Base-by-base conservation (phyloP, 2,888 invertebrate species). In the Drosophila seclusa region DNA sequence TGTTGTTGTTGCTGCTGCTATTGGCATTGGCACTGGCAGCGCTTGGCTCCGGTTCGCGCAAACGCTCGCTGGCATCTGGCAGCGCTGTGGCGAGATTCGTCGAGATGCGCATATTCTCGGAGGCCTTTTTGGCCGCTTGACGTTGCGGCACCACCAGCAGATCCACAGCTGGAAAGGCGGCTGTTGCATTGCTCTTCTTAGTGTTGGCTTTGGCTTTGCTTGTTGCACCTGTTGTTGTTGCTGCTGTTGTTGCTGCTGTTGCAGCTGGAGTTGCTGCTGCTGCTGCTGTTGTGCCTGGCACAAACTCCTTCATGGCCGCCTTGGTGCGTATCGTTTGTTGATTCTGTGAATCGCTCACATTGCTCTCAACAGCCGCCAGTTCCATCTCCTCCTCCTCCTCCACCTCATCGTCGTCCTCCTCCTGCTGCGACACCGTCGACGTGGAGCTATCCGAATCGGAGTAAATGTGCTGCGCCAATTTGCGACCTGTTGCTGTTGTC, bases 81-180 rank as follows among this genome's bases (percentile, higher is more conserved):
- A 84, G 66, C 29, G 71, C 53, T 11, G 84, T 67, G 11, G 78
- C 82, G 32, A 93, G 93, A 80, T 95, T 96, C 54, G 95, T 96
- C 27, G 95, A 95, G 71, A 80, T 78, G 18, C 95, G 96, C 95
- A 98, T 96, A 90, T 97, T 97, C 92, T 98, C 97, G 1, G 97
- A 96, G 1, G 98, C 98, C 91, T 97, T 98, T 92, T 97, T 98
- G 32, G 98, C 98, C 34, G 98, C 98, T 93, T 97, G 97, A 61
- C 98, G 94, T 91, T 98, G 98, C 2, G 98, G 98, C 49, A 98
- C 98, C 78, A 98, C 97, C 48, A 93, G 71, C 60, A 97, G 94
- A 93, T 97, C 97, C 10, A 55, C 80, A 2, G 97, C 95, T n/a
- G 96, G 95, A 83, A 95, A 87, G 7, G 38, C 31, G 27, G 5